Conservation (phyloP, 2,113 vertebrate genomes). For the Limnothrissa miodon region DNA sequence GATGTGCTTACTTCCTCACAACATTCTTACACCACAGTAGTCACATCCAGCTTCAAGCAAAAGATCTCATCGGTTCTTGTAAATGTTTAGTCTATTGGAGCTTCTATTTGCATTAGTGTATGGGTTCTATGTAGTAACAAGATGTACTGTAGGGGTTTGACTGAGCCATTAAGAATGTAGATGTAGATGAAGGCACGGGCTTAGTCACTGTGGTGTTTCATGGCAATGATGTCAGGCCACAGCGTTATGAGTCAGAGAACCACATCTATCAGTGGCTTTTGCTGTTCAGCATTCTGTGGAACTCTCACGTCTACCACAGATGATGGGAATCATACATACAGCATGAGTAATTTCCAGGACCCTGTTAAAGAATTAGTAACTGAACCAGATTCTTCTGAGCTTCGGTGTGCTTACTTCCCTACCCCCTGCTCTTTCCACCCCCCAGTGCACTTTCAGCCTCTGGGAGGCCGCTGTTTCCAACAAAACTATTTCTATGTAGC, state of each 20-base stretch:
- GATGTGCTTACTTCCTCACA: not conserved
- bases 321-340: not conserved
- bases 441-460: too few species aligned
- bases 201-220: not conserved
- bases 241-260: not conserved
- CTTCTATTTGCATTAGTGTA: not conserved
- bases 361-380: not conserved
- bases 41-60: not conserved
- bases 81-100: constrained; percentile 9
- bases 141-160: not conserved
- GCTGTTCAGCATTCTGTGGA: not conserved
- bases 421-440: too few species aligned
- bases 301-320: not conserved
- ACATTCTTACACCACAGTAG: not conserved
- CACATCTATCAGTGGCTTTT: constrained; percentile 3
- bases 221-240: not conserved
- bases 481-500: too few species aligned
- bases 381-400: not conserved
- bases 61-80: not conserved
- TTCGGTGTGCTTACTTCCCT: not conserved
- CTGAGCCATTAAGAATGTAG: not conserved
- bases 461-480: too few species aligned
- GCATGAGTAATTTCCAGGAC: not conserved
- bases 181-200: not conserved
- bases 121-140: not conserved